Evolutionary conservation across 2,113 vertebrate species (phyloP).

Genomic region (Mobula hypostoma): DNA sequence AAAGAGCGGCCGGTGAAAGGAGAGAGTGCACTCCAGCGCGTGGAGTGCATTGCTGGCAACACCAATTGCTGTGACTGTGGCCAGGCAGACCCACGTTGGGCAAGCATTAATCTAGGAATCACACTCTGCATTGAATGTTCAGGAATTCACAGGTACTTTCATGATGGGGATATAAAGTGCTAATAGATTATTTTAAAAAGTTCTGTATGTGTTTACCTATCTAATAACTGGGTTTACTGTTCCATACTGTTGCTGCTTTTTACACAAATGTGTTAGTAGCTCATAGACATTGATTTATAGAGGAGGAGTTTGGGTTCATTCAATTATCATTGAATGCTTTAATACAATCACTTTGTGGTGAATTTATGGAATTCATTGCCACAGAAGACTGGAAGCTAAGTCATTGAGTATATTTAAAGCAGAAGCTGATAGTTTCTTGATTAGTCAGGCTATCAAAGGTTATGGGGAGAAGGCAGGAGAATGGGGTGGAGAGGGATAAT

Average conservation of each 20-base stretch:
- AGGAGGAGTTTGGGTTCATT: no score
- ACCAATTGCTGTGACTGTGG: conserved; percentile 84
- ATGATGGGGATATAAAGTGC: not conserved
- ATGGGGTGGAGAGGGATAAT: no score
- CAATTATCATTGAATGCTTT: no score
- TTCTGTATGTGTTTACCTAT: not conserved
- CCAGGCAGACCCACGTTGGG: conserved; percentile 85
- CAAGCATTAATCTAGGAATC: conserved; percentile 95
- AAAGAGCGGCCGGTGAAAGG: conserved; percentile 82
- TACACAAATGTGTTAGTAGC: not conserved
- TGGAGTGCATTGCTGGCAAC: conserved; percentile 81
- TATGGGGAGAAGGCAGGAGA: no score
- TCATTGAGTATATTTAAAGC: no score
- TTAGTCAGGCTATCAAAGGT: no score
- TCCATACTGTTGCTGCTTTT: not conserved
- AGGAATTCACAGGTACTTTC: conserved; percentile 84
- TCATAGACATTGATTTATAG: not conserved
- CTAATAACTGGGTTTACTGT: not conserved
- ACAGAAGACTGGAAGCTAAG: no score
- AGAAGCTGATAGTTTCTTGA: no score
- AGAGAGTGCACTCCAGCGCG: conserved; percentile 81
- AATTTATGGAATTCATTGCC: no score
- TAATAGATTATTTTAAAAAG: not conserved
- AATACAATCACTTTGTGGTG: no score
- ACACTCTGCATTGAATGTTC: conserved; percentile 94